Evolutionary conservation across 2,113 vertebrate species (phyloP).

Genomic region (Pogona vitticeps): DNA sequence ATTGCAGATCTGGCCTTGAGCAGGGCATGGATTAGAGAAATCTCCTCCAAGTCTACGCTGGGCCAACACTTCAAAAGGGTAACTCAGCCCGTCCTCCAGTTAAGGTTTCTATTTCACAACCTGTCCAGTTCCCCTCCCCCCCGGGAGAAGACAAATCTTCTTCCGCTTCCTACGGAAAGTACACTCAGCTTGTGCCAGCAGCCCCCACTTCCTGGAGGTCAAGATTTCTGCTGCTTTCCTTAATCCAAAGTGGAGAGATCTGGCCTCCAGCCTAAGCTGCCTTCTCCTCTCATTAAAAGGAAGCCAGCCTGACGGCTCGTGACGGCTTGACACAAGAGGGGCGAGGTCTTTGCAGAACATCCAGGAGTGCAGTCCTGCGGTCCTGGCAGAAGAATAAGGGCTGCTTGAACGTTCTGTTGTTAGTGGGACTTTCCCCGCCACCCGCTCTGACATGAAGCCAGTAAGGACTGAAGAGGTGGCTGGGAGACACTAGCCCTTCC

Average conservation of each 20-base stretch:
- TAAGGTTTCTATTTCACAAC: neutral
- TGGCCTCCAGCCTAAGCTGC: constrained; percentile 44
- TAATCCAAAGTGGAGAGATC: constrained; percentile 46
- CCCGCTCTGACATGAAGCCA: neutral
- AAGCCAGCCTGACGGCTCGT: constrained; percentile 8
- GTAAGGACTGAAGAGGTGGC: neutral
- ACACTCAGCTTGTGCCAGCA: neutral
- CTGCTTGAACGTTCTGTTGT: neutral
- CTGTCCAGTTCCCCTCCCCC: neutral
- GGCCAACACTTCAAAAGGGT: neutral
- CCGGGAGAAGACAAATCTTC: too few species aligned
- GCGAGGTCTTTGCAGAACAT: neutral
- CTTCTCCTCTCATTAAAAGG: constrained; percentile 29
- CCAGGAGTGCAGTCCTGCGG: neutral
- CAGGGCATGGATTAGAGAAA: too few species aligned
- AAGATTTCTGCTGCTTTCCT: neutral
- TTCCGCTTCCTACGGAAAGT: too few species aligned
- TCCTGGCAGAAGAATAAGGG: neutral
- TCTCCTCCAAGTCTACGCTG: too few species aligned
- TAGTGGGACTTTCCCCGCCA: neutral
- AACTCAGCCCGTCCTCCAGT: neutral
- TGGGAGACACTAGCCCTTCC: neutral
- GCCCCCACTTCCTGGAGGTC: neutral
- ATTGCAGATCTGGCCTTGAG: neutral
- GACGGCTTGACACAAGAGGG: neutral